Evolutionary conservation across 2,888 invertebrate species (phyloP), one percentile per base, ranked within the genome.

Genomic region (Girardia tigrina): DNA sequence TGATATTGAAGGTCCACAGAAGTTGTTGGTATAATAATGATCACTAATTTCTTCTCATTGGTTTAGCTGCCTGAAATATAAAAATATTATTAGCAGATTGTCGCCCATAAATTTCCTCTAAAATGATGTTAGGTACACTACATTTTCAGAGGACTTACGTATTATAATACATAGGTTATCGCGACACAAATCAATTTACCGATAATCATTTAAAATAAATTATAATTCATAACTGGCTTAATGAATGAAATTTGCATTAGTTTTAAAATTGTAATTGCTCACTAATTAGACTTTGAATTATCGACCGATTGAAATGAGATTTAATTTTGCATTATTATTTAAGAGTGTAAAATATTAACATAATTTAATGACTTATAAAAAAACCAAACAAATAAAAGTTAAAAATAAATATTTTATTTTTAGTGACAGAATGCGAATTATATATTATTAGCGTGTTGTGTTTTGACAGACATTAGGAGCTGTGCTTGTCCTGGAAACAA

Each of bases 211-310:
- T 56, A 4, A 56, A 56, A 56, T 56, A 56, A 56, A 56, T 56
- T 56, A 56, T n/a, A 56, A 56, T 56, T 56, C 56, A 56, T 56
- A 56, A 20, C 56, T 56, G n/a, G 23, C 23, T 56, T 56, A 56
- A 56, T 56, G 56, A 56, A 56, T 56, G 23, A 56, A 56, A 56
- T 56, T 56, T 56, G 56, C 56, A 56, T 56, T 23, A 56, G 23
- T 8, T 56, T 56, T n/a, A 56, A 56, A 56, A 12, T 56, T 56
- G 56, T 56, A 56, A 56, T 56, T 56, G 56, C 56, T 56, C 56
- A 56, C 20, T 56, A 23, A 56, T 56, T 56, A 56, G 56, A 56
- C 56, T 56, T 56, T 56, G 56, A 56, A 56, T 56, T 4, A 23
- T 56, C 56, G n/a, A n/a, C n/a, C n/a, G n/a, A n/a, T n/a, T n/a